Base-by-base conservation (phyloP, 2,888 invertebrate species). In the Sinelater perroti region DNA sequence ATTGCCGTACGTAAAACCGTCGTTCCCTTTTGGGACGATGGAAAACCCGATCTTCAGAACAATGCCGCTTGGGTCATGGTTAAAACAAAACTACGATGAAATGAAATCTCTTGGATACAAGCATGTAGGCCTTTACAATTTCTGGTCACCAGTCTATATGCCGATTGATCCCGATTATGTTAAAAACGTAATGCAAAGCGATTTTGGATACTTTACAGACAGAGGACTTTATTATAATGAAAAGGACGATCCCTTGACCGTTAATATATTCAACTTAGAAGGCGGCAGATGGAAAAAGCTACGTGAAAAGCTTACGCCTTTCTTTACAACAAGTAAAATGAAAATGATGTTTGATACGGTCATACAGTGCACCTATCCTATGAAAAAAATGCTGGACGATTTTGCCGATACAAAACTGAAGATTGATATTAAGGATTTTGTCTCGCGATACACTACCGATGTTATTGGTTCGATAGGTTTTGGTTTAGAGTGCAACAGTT, bases 401-500 rank as follows among this genome's bases (percentile, higher is more conserved):
- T 6, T 38, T 0, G 57, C 78, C 46, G 56, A 72, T 0, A 77
- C 77, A 0, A 72, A 69, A 20, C 59, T 66, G 5, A 44, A 64
- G 3, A 53, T 75, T 2, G 69, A 73, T 17, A 67, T 71, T 14
- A 71, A 82, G 5, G 82, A 84, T 24, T 75, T 83, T 24, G 79
- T 81, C 58, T 82, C 81, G 2, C 80, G 81, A 61, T 84, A 81
- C 66, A 80, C 59, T 1, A 54, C 83, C 0, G 85, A 85, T 66
- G 81, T 84, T 1, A 83, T 85, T 17, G 83, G 82, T 0, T 81
- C 80, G 35, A 81, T 83, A 51, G 85, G 83, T 5, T 85, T 85
- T 68, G 85, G 85, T 11, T 75, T 85, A 2, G 81, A 84, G 14
- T 58, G 57, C 14, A 47, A 52, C n/a, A 46, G 40, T 1, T 42